These are phyloP conservation scores for Myotis brandtii DNA, from an alignment of 2,113 vertebrate species.

Conservation along the genomic window DNA sequence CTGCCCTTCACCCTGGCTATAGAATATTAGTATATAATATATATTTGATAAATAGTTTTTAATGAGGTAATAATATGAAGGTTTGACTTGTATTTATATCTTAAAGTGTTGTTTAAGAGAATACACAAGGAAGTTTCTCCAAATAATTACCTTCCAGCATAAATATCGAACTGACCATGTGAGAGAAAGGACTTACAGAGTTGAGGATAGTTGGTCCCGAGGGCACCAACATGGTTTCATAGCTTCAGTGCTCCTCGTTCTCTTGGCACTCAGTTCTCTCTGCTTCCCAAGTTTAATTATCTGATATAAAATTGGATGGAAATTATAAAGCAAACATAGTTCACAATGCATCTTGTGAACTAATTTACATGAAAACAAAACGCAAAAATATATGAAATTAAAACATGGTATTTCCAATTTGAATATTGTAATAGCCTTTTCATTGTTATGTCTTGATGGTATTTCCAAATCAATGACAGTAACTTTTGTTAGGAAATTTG, in stretches of 20 bases:
- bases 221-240: neutral
- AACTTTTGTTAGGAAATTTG: slow-evolving; percentile 16
- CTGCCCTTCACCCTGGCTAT: fast-evolving
- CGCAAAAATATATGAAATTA: neutral
- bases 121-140: neutral
- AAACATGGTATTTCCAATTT: neutral
- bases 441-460: neutral
- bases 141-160: neutral
- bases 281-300: neutral
- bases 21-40: neutral
- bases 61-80: neutral
- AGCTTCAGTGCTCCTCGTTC: neutral
- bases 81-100: neutral
- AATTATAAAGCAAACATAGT: neutral
- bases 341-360: neutral
- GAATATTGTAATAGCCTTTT: neutral
- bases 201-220: neutral
- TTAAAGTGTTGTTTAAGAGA: neutral
- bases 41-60: neutral
- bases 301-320: neutral
- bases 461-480: neutral
- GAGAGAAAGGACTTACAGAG: neutral
- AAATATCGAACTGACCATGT: neutral
- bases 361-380: slow-evolving; percentile 56
- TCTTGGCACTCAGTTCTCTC: neutral